A percentile compares a stretch with the other conserved stretches of the same genome.
These are phyloP conservation scores for Perizoma flavofasciatum DNA, from an alignment of 2,888 invertebrate species.

Conservation along the genomic window DNA sequence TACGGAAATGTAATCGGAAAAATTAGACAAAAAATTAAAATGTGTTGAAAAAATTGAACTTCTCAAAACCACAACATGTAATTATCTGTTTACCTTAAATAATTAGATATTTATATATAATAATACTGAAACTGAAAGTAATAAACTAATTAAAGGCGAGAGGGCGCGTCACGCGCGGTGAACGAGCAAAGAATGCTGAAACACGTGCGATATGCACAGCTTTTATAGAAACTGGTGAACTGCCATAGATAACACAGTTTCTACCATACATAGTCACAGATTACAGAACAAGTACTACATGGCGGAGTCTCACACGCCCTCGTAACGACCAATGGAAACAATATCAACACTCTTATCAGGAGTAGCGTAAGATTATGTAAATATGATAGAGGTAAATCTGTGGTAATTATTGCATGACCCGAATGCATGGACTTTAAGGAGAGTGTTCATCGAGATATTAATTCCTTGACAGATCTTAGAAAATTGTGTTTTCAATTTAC, in stretches of 20 bases:
- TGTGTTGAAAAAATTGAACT: too few species aligned
- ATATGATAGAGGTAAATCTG: constrained; percentile 22
- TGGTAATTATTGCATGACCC: constrained; percentile 29
- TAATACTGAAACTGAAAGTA: constrained; percentile 34
- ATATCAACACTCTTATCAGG: constrained; percentile 49
- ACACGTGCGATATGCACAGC: constrained; percentile 30
- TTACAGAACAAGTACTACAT: constrained; percentile 49
- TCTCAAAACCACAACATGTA: too few species aligned
- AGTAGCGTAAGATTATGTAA: constrained; percentile 46
- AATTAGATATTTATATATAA: constrained; percentile 18
- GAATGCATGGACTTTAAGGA: constrained; percentile 70
- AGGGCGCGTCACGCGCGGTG: constrained; percentile 34
- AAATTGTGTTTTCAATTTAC: too few species aligned
- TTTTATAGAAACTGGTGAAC: constrained; percentile 33
- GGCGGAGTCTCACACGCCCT: constrained; percentile 67
- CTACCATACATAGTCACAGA: constrained; percentile 30
- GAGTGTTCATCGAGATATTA: constrained; percentile 40
- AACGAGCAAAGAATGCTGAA: constrained; percentile 40
- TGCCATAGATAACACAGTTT: constrained; percentile 12
- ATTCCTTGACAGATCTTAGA: too few species aligned
- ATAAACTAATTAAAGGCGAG: constrained; percentile 10
- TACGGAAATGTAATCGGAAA: constrained; percentile 13
- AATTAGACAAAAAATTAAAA: constrained; percentile 1
- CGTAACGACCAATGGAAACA: constrained; percentile 69
- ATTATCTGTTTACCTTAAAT: constrained; percentile 13